Percentiles rank a stretch among this genome's conserved stretches.
Evolutionary conservation across 2,888 invertebrate genomes (phyloP).

Genomic region (Drosophila macrothrix): DNA sequence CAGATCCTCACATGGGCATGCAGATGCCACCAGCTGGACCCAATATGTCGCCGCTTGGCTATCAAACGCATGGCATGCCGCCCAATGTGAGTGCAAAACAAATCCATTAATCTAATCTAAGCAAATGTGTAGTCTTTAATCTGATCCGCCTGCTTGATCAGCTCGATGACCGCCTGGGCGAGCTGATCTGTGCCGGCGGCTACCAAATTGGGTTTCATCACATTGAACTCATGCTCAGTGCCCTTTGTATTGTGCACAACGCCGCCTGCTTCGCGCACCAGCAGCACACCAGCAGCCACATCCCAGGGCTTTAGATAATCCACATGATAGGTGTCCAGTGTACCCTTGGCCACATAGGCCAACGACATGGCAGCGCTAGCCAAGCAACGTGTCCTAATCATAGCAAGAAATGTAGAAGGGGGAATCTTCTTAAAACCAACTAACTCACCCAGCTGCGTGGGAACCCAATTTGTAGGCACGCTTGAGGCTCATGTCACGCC

Average conservation of each 20-base stretch:
- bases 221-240: constrained; percentile 83
- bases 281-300: constrained; percentile 89
- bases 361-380: constrained; percentile 90
- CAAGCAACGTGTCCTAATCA: constrained; percentile 86
- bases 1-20: constrained; percentile 85
- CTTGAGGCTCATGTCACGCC: constrained; percentile 81
- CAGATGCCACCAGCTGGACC: constrained; percentile 85
- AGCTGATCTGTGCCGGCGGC: constrained; percentile 86
- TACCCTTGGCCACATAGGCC: constrained; percentile 89
- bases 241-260: constrained; percentile 88
- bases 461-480: constrained; percentile 79
- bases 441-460: constrained; percentile 76
- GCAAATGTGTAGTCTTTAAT: constrained; percentile 74
- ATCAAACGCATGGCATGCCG: constrained; percentile 88
- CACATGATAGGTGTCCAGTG: constrained; percentile 88
- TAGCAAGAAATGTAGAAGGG: neutral
- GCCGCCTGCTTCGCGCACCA: constrained; percentile 92
- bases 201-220: constrained; percentile 87
- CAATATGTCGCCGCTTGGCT: constrained; percentile 86
- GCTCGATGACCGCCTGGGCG: constrained; percentile 84
- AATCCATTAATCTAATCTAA: constrained; percentile 27
- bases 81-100: constrained; percentile 84
- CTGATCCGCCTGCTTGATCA: constrained; percentile 86
- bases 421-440: neutral
- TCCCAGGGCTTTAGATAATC: constrained; percentile 92